These are phyloP conservation scores for Emys orbicularis DNA, from an alignment of 2,797 vertebrate species.

Conservation along the genomic window DNA sequence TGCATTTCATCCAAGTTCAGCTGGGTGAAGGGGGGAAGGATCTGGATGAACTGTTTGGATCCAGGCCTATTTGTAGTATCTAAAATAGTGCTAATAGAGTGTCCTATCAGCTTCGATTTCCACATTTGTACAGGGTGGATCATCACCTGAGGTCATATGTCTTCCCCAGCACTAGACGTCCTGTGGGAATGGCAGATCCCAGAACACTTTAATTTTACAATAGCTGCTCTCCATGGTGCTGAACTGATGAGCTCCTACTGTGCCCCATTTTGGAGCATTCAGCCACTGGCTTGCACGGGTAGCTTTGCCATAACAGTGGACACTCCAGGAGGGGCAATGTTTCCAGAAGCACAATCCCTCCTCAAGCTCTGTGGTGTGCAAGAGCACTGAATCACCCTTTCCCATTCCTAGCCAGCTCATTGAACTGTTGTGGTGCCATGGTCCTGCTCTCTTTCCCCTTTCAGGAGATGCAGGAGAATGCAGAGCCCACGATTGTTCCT, in stretches of 20 bases:
- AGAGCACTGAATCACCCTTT: neutral
- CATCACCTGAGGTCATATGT: neutral
- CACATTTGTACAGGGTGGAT: neutral
- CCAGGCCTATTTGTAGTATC: neutral
- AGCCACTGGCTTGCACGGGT: too few relatives aligned
- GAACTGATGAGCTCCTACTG: neutral
- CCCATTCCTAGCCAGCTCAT: neutral
- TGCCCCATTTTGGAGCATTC: neutral
- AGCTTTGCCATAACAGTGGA: neutral
- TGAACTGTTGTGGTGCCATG: too few relatives aligned
- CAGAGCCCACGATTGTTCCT: neutral
- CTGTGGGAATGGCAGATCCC: neutral
- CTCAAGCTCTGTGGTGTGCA: neutral
- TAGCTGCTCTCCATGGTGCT: neutral
- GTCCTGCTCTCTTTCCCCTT: rapidly evolving
- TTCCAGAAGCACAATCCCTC: neutral
- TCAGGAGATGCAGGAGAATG: neutral
- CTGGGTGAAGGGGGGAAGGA: neutral
- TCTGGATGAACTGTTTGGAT: neutral
- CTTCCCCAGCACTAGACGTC: neutral
- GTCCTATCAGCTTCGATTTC: neutral
- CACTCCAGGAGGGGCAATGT: neutral
- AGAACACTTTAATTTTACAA: neutral
- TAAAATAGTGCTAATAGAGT: neutral
- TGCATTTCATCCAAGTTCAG: neutral